Base-by-base conservation (phyloP, 1,140 invertebrate genomes). In the Papilio polytes region DNA sequence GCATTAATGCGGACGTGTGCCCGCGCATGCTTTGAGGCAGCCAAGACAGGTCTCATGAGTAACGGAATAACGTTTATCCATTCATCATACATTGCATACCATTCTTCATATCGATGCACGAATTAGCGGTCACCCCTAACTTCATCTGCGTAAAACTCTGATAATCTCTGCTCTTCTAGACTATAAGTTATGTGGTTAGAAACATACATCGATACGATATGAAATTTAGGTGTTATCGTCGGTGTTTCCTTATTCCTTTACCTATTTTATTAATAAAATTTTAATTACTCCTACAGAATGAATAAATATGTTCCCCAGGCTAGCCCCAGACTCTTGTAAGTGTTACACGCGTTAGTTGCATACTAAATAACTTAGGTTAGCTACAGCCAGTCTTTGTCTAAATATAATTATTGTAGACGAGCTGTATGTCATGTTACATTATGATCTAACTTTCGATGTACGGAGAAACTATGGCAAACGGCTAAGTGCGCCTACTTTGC, bases 1-100 rank as follows among this genome's bases (percentile, higher is more conserved):
- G 80, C 74, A 44, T 31, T 53, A 26, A 77, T 77, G 74, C 48
- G 31, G 18, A 63, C 44, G 18, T 76, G 74, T 46, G 56, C 53
- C 56, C n/a, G 56, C 36, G 59, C 77, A 31, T 66, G 56, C 20
- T 66, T 78, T 78, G 56, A 63, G 20, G 44, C 20, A 12, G n/a
- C 44, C 59, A 63, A 78, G 77, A 46, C 74, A 31, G n/a, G 59
- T 44, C 36, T 20, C 15, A 78, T 66, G 77, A 78, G 53, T 78
- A 66, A 78, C 74, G 74, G 63, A 70, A 70, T 36, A 70, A 70
- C 26, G 13, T 12, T 70, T 36, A 70, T 70, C 31, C 63, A 70
- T 70, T 70, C 59, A 66, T 31, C 63, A 15, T 70, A 26, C 13
- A 63, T 63, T 70, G 26, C 22, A 31, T 66, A 26, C 59, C 20